Conservation (phyloP, 2,888 invertebrate species). For the Apamea monoglypha region DNA sequence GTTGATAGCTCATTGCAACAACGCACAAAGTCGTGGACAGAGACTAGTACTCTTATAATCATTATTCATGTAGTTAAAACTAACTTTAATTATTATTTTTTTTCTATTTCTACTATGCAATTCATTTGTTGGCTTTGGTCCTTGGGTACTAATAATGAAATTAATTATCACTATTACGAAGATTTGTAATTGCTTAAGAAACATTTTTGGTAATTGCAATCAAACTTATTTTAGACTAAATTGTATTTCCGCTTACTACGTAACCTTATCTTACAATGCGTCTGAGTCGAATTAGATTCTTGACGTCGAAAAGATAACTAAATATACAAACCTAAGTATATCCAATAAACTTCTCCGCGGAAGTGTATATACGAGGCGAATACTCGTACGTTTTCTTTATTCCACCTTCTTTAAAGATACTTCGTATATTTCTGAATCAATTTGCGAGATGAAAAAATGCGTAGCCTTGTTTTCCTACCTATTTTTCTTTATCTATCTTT, state of each 20-base stretch:
- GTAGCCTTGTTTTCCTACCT: slow-evolving; percentile 14
- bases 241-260: slow-evolving; percentile 27
- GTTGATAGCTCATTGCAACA: too few relatives aligned
- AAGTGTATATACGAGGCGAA: slow-evolving; percentile 40
- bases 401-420: slow-evolving; percentile 1
- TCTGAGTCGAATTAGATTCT: slow-evolving; percentile 49
- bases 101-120: not conserved
- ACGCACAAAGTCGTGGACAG: not conserved
- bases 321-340: slow-evolving; percentile 36
- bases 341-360: slow-evolving; percentile 25
- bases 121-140: not conserved
- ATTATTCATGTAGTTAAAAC: not conserved
- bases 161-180: not conserved
- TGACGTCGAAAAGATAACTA: slow-evolving; percentile 46
- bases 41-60: not conserved
- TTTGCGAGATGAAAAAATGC: slow-evolving; percentile 31
- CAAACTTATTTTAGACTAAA: not conserved
- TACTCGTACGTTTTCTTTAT: slow-evolving; percentile 33
- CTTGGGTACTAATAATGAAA: not conserved
- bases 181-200: not conserved
- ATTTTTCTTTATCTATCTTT: not conserved
- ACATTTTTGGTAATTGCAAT: too few relatives aligned
- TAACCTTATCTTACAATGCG: slow-evolving; percentile 40
- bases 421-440: slow-evolving; percentile 20
- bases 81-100: not conserved